Evolutionary conservation across 2,113 vertebrate genomes (phyloP).

Genomic region (Xiphias gladius): DNA sequence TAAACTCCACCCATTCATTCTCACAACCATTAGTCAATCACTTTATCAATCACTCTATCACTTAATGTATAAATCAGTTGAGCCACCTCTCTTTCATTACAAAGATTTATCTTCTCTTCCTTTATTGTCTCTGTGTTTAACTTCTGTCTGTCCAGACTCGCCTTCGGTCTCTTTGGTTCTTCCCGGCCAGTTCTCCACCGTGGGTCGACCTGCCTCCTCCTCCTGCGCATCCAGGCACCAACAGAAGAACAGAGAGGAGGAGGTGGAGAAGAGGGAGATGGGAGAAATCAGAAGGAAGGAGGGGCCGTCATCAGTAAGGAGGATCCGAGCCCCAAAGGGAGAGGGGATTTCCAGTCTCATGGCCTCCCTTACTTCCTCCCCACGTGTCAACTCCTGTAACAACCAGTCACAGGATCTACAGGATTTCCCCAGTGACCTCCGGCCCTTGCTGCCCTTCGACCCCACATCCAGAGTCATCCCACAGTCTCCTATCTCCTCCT

Average conservation of each 20-base stretch:
- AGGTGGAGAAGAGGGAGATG: slow-evolving; percentile 81
- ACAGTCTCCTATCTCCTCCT: slow-evolving; percentile 68
- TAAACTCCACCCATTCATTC: slow-evolving; percentile 73
- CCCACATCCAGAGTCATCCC: slow-evolving; percentile 19
- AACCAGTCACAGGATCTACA: slow-evolving; percentile 76
- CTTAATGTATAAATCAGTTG: too few species aligned
- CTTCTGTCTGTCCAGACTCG: slow-evolving; percentile 71
- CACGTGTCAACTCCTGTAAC: slow-evolving; percentile 80
- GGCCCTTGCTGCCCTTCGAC: slow-evolving; percentile 51
- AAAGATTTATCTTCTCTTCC: background rate
- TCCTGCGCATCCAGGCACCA: slow-evolving; percentile 76
- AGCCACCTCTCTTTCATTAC: too few species aligned
- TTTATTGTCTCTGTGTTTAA: background rate
- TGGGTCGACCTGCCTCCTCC: slow-evolving; percentile 81
- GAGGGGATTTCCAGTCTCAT: slow-evolving; percentile 92
- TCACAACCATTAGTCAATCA: slow-evolving; percentile 41
- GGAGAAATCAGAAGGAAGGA: slow-evolving; percentile 74
- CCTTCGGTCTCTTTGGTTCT: slow-evolving; percentile 75
- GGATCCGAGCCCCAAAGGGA: slow-evolving; percentile 92
- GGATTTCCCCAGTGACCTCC: slow-evolving; percentile 48
- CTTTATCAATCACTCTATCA: too few species aligned
- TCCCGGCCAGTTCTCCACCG: slow-evolving; percentile 86
- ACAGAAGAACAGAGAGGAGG: slow-evolving; percentile 41
- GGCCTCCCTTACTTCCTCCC: slow-evolving; percentile 88
- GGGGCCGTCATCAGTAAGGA: slow-evolving; percentile 85